Base-by-base conservation (phyloP, 2,797 vertebrate species). In the Galagoides demidoff region DNA sequence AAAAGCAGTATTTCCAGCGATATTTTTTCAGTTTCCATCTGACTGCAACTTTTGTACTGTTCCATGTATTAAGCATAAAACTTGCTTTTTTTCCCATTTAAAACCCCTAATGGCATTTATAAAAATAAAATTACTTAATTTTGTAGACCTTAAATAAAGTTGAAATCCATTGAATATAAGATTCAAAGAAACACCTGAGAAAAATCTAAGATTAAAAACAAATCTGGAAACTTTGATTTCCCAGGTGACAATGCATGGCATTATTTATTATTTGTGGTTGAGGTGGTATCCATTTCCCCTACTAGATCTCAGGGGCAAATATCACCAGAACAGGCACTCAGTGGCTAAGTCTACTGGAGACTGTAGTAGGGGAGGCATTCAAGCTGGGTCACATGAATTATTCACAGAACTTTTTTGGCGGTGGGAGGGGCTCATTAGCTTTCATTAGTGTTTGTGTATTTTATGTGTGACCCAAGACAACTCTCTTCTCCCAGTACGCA, bases 11-110 rank as follows among this genome's bases (percentile, higher is more conserved):
- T 74, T 79, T 82, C n/a, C 55, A 31, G 77, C 52, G 37, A 19
- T 66, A 23, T 66, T 64, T 89, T 93, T 78, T 61, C 27, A 61
- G 7, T 90, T 81, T 61, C 59, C 52, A 25, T 66, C 52, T 66
- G n/a, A n/a, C 31, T 97, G 1, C 23, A 77, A 29, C 78, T 82
- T 92, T 49, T 85, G n/a, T 25, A 63, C 2, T 89, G 20, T 12
- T 85, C 49, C 1, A 76, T 82, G 70, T 27, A 61, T 66, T 4
- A 45, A 49, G 0, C 45, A 49, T 89, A 89, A 94, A 87, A 64
- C 57, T 59, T 85, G 3, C 66, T 27, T 87, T 88, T n/a, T 86
- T 87, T 73, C 84, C 16, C 43, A 12, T 82, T 96, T 93, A 77
- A 88, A 90, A 91, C 5, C 0, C 43, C 39, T 59, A 95, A 70